Evolutionary conservation across 30 jellyfish, hydroid and myxozoan genomes (phyloP), one percentile per base, ranked within the genome.

Genomic region (Turritopsis rubra): DNA sequence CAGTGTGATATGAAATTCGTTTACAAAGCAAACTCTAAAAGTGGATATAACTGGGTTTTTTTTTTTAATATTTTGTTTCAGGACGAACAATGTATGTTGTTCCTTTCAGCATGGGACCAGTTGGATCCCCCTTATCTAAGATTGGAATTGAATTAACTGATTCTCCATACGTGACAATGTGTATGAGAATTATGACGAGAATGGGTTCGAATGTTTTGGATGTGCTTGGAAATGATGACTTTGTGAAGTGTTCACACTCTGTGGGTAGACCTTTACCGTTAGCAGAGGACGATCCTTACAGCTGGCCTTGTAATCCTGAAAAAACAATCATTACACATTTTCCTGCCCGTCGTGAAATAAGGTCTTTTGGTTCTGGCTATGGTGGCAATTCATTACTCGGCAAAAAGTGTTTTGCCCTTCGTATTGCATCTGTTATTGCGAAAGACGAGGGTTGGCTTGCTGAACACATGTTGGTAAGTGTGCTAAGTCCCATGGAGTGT

Each of bases 271-370:
- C 99, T 8, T 77, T 89, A 77, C 99, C 99, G 3, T 41, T 41
- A 41, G 68, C 85, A 28, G 95, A 86, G 71, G 90, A 95, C 65
- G 97, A 86, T 77, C 98, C 98, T 54, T 89, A 95, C 87, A 83
- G 77, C 54, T 95, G 99, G 99, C 99, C 99, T 27, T 95, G 99
- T 92, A 95, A 95, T 77, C 99, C 99, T 25, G 99, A 89, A 81
- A 86, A 95, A 41, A 95, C 99, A 7, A 74, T 89, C 82, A 95
- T 95, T 85, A 88, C 97, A 8, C 99, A 95, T 70, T 95, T 95
- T 82, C 99, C 99, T 8, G 95, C 87, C 54, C 85, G 80, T 25
- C 85, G 91, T 24, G 97, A 95, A 72, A 95, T 95, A 53, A 87
- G 90, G 71, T 89, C 97, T 1, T 89, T 86, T 87, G 99, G 99